These are phyloP conservation scores for Lepidostoma basale DNA, from an alignment of 1,140 invertebrate genomes.

Conservation along the genomic window DNA sequence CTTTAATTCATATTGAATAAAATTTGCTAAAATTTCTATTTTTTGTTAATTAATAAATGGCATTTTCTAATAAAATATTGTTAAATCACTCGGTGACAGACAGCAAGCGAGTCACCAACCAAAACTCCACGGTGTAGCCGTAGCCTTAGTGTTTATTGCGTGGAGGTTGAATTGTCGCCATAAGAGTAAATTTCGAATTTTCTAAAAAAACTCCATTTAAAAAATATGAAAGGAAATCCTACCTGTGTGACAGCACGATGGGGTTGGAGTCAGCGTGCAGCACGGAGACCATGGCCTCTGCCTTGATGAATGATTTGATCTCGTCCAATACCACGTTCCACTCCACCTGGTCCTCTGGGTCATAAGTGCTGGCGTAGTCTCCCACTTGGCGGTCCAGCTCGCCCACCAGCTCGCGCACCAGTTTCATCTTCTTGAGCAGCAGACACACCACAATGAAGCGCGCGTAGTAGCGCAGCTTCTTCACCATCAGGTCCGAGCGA, in stretches of 20 bases:
- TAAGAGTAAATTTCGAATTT: too few species aligned
- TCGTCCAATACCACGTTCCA: conserved; percentile 95
- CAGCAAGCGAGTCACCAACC: too few species aligned
- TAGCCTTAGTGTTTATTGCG: too few species aligned
- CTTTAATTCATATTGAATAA: too few species aligned
- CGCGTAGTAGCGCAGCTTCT: conserved; percentile 95
- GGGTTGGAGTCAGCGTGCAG: conserved; percentile 83
- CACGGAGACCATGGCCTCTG: conserved; percentile 87
- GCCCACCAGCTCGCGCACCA: conserved; percentile 89
- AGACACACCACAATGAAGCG: conserved; percentile 96
- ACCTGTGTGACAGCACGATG: conserved; percentile 80
- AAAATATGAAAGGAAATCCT: too few species aligned
- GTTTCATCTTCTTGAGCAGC: conserved; percentile 91
- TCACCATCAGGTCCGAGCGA: conserved; percentile 95
- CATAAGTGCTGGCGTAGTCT: conserved; percentile 92
- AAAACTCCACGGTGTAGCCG: too few species aligned
- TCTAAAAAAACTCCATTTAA: too few species aligned
- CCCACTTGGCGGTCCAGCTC: conserved; percentile 90
- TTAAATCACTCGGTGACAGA: too few species aligned
- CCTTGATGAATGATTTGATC: conserved; percentile 93
- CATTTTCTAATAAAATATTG: too few species aligned
- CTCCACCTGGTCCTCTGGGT: conserved; percentile 95
- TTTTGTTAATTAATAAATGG: too few species aligned
- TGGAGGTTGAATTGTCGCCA: too few species aligned
- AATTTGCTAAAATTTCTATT: too few species aligned